Conservation (phyloP, 2,888 invertebrate species). For the Argyra leucocephala region DNA sequence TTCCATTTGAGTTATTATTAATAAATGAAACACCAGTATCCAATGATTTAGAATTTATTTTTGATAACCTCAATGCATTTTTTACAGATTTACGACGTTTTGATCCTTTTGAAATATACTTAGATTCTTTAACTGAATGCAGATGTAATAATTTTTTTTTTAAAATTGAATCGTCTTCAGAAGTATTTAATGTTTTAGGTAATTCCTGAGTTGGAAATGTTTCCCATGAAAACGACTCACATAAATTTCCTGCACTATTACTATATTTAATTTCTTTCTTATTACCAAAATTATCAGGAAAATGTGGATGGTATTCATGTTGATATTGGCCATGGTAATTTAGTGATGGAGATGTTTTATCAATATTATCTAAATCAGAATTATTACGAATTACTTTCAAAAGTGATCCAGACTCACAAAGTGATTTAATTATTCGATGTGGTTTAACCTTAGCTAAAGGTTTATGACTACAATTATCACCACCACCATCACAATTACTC, state of each 20-base stretch:
- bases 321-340: conserved; percentile 23
- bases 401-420: conserved; percentile 41
- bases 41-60: conserved; percentile 40
- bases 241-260: conserved; percentile 30
- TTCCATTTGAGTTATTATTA: conserved; percentile 19
- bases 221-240: conserved; percentile 58
- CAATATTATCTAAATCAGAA: conserved; percentile 28
- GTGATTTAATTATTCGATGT: conserved; percentile 48
- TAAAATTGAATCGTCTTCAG: neutral
- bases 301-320: conserved; percentile 6
- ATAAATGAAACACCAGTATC: conserved; percentile 33
- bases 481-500: conserved; percentile 22
- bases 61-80: conserved; percentile 34
- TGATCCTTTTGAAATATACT: neutral
- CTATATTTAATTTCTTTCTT: conserved; percentile 12
- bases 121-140: neutral
- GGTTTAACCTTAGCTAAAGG: conserved; percentile 42
- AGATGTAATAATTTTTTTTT: too few species aligned
- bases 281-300: conserved; percentile 22
- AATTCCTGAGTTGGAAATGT: conserved; percentile 46
- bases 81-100: neutral
- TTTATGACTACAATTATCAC: conserved; percentile 28
- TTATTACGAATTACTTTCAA: conserved; percentile 22
- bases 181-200: conserved; percentile 33
- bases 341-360: conserved; percentile 26